These are phyloP conservation scores for Mystacornis crossleyi DNA, from an alignment of 2,113 vertebrate genomes.

Conservation along the genomic window DNA sequence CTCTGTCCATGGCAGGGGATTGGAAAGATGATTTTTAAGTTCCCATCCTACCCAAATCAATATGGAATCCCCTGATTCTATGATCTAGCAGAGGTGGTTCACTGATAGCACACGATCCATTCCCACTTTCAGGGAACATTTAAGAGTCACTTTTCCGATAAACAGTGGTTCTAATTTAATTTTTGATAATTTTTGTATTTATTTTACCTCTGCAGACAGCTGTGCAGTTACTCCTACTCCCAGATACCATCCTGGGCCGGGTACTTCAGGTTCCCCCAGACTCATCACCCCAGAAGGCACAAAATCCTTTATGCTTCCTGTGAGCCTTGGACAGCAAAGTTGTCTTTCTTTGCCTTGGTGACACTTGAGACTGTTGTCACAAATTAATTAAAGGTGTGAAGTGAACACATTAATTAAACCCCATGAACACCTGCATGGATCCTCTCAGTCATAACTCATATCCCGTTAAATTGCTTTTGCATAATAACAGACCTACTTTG, in stretches of 20 bases:
- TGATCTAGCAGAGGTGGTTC: neutral
- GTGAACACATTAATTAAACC: neutral
- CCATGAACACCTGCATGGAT: constrained; percentile 9
- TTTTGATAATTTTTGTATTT: neutral
- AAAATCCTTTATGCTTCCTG: neutral
- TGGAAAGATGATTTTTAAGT: neutral
- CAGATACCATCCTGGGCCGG: neutral
- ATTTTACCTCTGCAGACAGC: neutral
- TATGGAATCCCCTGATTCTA: neutral
- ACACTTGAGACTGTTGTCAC: neutral
- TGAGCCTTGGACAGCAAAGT: neutral
- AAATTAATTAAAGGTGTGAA: constrained; percentile 46
- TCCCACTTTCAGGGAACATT: neutral
- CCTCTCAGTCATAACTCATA: constrained; percentile 26
- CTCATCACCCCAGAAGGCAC: neutral
- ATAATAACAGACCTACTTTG: neutral
- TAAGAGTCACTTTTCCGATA: neutral
- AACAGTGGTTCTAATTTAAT: neutral
- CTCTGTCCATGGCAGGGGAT: neutral
- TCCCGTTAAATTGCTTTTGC: constrained; percentile 15
- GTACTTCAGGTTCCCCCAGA: fast-evolving
- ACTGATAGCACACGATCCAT: neutral
- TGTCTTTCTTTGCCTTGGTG: neutral
- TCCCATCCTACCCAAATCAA: neutral
- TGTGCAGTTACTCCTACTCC: neutral